phyloP scores from a whole-genome alignment of 2,888 invertebrate genomes.

The Apodemia duryi region DNA sequence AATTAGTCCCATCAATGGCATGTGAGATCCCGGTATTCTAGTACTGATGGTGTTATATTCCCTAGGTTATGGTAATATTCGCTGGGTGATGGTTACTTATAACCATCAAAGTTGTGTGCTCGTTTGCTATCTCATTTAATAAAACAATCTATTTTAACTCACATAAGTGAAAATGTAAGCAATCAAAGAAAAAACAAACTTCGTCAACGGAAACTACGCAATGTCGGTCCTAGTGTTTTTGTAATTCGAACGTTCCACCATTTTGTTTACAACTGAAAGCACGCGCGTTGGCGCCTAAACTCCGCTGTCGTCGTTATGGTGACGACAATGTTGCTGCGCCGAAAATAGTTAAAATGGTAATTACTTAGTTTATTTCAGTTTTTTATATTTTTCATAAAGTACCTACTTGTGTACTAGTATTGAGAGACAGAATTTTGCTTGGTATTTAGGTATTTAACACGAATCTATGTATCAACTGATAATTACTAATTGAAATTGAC shows the following conservation, averaged over 20 bases:
- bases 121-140: neutral
- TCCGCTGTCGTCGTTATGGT: constrained; percentile 53
- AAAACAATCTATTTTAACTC: constrained; percentile 14
- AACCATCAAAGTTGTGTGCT: neutral
- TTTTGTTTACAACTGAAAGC: constrained; percentile 67
- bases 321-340: constrained; percentile 69
- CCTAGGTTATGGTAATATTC: too few species aligned
- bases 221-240: constrained; percentile 70
- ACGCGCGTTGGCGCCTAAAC: constrained; percentile 68
- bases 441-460: too few species aligned
- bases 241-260: constrained; percentile 68
- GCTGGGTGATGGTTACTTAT: too few species aligned
- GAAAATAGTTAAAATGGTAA: constrained; percentile 56
- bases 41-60: too few species aligned
- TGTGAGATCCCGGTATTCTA: too few species aligned
- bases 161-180: neutral
- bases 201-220: constrained; percentile 73
- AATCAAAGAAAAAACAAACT: constrained; percentile 44
- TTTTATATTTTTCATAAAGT: too few species aligned
- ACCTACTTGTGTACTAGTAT: too few species aligned
- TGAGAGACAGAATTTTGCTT: too few species aligned
- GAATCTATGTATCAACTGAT: too few species aligned
- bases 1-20: too few species aligned
- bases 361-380: neutral
- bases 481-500: too few species aligned